phyloP scores from a whole-genome alignment of 1,140 invertebrate species.

The Polypedilum vanderplanki region DNA sequence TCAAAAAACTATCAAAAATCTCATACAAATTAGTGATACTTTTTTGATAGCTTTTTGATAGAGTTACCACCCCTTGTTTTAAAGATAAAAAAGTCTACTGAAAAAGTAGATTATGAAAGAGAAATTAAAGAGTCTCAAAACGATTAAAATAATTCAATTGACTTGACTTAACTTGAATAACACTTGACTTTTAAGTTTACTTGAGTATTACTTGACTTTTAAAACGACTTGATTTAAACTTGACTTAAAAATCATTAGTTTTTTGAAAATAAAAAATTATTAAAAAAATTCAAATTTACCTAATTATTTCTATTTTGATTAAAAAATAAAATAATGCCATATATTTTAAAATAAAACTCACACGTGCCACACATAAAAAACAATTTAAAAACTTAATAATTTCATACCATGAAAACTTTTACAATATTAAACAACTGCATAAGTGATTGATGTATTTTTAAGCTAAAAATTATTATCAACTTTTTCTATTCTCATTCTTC shows the following conservation, averaged over 20 bases:
- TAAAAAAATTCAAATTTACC: background rate
- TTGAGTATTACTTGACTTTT: background rate
- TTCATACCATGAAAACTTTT: background rate
- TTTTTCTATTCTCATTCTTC: background rate
- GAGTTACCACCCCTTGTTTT: too few relatives aligned
- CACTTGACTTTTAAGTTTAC: background rate
- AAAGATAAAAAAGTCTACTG: background rate
- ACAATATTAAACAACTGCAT: background rate
- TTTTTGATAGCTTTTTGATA: too few relatives aligned
- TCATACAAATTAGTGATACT: too few relatives aligned
- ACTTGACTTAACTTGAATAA: background rate
- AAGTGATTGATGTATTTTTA: background rate
- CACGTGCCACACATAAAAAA: background rate
- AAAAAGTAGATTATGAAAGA: background rate
- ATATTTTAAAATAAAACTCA: background rate
- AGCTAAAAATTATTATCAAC: slow-evolving; percentile 3
- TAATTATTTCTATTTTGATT: background rate
- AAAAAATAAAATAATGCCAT: background rate
- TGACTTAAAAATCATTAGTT: background rate
- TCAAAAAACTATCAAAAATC: too few relatives aligned
- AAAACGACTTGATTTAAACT: background rate
- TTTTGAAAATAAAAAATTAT: background rate
- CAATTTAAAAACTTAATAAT: background rate
- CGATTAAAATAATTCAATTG: too few relatives aligned
- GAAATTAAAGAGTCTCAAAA: background rate